Evolutionary conservation across 1,140 invertebrate species (phyloP), one percentile per base, ranked within the genome.

Genomic region (Anoplolepis gracilipes): DNA sequence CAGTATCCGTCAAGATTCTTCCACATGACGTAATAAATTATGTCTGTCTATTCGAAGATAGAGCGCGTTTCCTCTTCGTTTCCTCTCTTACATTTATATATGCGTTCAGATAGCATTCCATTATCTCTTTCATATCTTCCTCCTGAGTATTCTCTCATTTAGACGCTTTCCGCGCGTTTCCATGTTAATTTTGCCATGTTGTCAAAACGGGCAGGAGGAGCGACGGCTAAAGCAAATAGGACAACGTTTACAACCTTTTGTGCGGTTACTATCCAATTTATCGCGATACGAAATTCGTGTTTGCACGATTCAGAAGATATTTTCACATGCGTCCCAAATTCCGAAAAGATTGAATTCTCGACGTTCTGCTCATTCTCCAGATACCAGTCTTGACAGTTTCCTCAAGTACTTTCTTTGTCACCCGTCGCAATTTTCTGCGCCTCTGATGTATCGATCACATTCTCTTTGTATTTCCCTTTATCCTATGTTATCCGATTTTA

Each of bases 11-110:
- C 25, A 33, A 6, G 5, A 30, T 57, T 70, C 19, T 79, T 16
- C 39, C 1, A 49, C 36, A n/a, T 46, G 67, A 25, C 53, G 25
- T 82, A 73, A 72, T 73, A 72, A 82, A 82, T 82, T 59, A 59
- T 6, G 30, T 81, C 61, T 67, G 42, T 78, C 55, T 33, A 55
- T 42, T 11, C 49, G 7, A 33, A 22, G 59, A 28, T 5, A 13
- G 16, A 25, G 13, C 25, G 13, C 59, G 6, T 28, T 16, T 62
- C 59, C 25, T 19, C 25, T 16, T 62, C 28, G 7, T 62, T 16
- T 62, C 13, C 16, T 28, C 16, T 28, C 16, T 25, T 49, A 28
- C 13, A 16, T 6, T 61, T 39, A 19, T 36, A 36, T 36, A 6
- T 4, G 64, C n/a, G 8, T 5, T 10, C n/a, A 22, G 2, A 49